These are phyloP conservation scores for Ciconia stormi DNA, from an alignment of 2,113 vertebrate genomes.

Conservation along the genomic window DNA sequence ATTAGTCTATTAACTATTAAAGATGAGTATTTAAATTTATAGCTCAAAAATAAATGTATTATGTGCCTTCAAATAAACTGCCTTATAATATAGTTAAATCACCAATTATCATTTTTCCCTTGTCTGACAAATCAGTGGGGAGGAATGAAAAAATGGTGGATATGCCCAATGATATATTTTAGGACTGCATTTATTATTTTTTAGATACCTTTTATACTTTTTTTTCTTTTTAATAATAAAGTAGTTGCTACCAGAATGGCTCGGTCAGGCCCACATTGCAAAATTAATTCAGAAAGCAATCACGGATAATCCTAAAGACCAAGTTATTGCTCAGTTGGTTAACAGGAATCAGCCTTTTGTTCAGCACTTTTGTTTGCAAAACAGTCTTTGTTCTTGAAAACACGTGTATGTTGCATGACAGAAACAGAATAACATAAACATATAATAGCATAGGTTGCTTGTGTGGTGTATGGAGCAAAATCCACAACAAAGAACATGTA, in stretches of 20 bases:
- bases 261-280: background rate
- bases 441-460: background rate
- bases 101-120: background rate
- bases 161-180: background rate
- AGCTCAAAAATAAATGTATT: background rate
- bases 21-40: background rate
- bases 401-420: background rate
- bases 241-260: background rate
- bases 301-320: background rate
- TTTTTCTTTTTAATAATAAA: background rate
- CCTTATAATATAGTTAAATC: background rate
- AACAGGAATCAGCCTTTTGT: background rate
- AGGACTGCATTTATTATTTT: background rate
- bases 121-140: background rate
- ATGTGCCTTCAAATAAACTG: background rate
- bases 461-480: background rate
- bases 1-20: background rate
- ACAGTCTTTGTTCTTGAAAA: background rate
- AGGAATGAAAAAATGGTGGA: background rate
- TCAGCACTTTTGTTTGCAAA: background rate
- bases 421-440: background rate
- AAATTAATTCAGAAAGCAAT: background rate
- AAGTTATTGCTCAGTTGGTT: background rate
- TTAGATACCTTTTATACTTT: background rate
- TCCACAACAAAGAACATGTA: background rate